phyloP scores from a whole-genome alignment of 2,113 vertebrate species.

The Capreolus pygargus region DNA sequence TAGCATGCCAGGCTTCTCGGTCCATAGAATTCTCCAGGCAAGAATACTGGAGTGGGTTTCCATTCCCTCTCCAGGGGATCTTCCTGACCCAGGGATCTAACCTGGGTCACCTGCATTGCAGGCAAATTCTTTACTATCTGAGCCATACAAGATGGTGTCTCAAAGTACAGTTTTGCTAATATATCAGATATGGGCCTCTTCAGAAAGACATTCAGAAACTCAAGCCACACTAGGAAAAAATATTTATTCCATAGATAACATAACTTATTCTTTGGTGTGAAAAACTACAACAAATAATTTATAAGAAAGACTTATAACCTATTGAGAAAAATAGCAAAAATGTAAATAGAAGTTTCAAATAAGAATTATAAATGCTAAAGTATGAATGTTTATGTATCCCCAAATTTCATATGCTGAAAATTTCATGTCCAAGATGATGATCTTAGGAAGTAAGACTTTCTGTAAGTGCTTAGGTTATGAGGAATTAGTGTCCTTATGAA shows the following conservation, averaged over 20 bases:
- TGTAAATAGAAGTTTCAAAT: neutral
- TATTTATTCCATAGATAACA: neutral
- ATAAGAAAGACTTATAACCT: neutral
- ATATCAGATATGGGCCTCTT: neutral
- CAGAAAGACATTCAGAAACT: neutral
- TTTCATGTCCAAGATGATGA: neutral
- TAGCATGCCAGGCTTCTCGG: fast-evolving
- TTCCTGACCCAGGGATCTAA: fast-evolving
- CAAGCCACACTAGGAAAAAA: neutral
- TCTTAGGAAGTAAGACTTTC: neutral
- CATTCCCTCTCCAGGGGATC: neutral
- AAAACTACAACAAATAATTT: neutral
- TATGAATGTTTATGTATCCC: neutral
- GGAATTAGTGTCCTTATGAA: neutral
- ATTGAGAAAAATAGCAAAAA: neutral
- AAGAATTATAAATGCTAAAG: neutral
- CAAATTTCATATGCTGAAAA: neutral
- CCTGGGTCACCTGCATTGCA: neutral
- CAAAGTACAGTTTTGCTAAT: neutral
- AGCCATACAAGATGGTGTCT: neutral
- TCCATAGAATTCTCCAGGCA: neutral
- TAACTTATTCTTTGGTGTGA: neutral
- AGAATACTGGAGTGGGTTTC: neutral
- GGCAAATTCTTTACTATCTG: neutral
- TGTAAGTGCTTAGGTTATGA: neutral